A percentile compares a stretch with the other conserved stretches of the same genome.
Conservation (phyloP, 1,140 invertebrate genomes). For the Panulirus ornatus region DNA sequence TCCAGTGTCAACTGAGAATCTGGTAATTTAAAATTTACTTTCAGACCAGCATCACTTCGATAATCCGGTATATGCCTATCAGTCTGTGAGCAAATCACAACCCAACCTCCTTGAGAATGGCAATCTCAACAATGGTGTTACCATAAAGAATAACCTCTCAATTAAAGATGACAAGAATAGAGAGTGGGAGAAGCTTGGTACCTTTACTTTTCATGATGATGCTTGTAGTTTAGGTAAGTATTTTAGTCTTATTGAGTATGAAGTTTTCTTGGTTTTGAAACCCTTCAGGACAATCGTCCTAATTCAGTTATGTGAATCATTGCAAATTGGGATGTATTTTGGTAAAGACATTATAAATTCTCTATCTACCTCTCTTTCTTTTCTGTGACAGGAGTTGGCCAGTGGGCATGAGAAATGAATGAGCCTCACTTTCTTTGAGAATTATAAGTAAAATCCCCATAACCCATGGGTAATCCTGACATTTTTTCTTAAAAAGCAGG, state of each 20-base stretch:
- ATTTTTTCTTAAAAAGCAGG: no score
- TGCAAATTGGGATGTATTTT: no score
- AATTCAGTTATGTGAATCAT: no score
- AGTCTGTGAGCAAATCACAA: conserved; percentile 74
- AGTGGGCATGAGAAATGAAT: no score
- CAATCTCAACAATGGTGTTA: conserved; percentile 70
- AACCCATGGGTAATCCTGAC: no score
- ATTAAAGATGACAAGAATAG: conserved; percentile 74
- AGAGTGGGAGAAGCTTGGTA: conserved; percentile 75
- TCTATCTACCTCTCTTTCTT: no score
- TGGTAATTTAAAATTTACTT: conserved; percentile 58
- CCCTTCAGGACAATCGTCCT: not conserved
- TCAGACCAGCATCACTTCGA: conserved; percentile 93
- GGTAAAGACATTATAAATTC: no score
- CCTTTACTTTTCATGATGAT: conserved; percentile 75
- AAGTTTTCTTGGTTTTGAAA: not conserved
- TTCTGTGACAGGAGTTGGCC: no score
- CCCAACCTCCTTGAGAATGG: conserved; percentile 71
- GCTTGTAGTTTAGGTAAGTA: conserved; percentile 72
- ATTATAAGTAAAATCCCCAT: no score
- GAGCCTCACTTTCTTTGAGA: no score
- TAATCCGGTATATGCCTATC: conserved; percentile 90
- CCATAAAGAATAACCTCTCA: conserved; percentile 74
- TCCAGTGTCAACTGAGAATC: not conserved
- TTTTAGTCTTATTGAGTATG: not conserved